phyloP scores from a whole-genome alignment of 1,140 invertebrate genomes.

The Drosophila busckii region DNA sequence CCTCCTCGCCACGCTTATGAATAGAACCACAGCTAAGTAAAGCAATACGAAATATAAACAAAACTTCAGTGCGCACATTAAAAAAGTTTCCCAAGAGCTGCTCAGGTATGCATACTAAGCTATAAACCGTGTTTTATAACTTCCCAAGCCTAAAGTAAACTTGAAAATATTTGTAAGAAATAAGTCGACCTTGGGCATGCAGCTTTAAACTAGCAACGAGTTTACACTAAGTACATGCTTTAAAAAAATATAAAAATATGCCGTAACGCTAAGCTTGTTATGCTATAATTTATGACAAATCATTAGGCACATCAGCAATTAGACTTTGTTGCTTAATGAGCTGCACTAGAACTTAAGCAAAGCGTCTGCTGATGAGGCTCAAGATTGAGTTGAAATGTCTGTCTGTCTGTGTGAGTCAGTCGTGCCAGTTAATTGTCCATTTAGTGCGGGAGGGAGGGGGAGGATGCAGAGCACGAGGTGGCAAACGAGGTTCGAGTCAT shows the following conservation, averaged over 20 bases:
- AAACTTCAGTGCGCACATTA: constrained; percentile 9
- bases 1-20: no score
- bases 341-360: neutral
- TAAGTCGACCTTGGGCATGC: no score
- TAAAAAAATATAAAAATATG: no score
- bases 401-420: no score
- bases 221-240: no score
- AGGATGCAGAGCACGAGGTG: neutral
- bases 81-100: neutral
- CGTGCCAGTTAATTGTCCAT: constrained; percentile 11
- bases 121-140: neutral
- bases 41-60: neutral
- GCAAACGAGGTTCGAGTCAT: no score
- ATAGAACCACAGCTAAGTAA: neutral
- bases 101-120: constrained; percentile 1
- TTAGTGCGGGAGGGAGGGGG: neutral
- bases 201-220: no score
- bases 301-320: constrained; percentile 10
- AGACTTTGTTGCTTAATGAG: constrained; percentile 9
- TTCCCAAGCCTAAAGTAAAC: neutral
- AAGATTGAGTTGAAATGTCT: neutral
- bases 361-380: neutral
- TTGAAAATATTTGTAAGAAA: no score
- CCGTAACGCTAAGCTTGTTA: no score
- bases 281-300: no score